Conservation (phyloP, 2,113 vertebrate species). For the Mugil cephalus region DNA sequence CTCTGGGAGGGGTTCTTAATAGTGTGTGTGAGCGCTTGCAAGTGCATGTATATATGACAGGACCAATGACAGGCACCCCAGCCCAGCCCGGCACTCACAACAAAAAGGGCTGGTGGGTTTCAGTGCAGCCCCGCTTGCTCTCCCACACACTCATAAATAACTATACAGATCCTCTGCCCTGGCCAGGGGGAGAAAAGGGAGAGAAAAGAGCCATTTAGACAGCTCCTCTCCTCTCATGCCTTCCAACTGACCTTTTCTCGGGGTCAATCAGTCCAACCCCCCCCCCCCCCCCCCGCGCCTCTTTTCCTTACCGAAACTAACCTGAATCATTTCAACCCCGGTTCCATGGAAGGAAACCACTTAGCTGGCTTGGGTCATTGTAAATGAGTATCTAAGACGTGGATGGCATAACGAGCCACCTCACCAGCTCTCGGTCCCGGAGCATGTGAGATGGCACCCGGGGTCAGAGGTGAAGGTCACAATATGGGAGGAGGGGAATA, state of each 20-base stretch:
- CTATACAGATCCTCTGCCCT: conserved; percentile 67
- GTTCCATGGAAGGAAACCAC: conserved; percentile 61
- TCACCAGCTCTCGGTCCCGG: conserved; percentile 49
- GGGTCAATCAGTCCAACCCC: conserved; percentile 72
- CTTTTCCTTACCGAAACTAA: conserved; percentile 54
- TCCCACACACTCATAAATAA: conserved; percentile 83
- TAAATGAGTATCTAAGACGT: conserved; percentile 58
- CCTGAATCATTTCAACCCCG: conserved; percentile 68
- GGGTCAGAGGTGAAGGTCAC: conserved; percentile 81
- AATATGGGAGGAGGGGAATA: conserved; percentile 79
- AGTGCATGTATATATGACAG: conserved; percentile 69
- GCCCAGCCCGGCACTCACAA: conserved; percentile 61
- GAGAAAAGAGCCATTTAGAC: conserved; percentile 81
- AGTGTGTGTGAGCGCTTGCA: conserved; percentile 53
- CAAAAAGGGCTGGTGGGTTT: conserved; percentile 75
- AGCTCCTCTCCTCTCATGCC: conserved; percentile 76
- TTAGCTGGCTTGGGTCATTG: conserved; percentile 68
- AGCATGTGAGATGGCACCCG: conserved; percentile 71
- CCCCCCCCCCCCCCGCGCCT: conserved; percentile 25
- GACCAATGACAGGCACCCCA: conserved; percentile 72
- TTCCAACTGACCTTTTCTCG: conserved; percentile 77
- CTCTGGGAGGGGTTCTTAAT: conserved; percentile 69
- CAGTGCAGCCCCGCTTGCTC: conserved; percentile 65
- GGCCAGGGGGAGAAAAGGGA: conserved; percentile 65
- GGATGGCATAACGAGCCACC: conserved; percentile 65